phyloP scores from a whole-genome alignment of 2,888 invertebrate species.

The Anthophora plumipes region DNA sequence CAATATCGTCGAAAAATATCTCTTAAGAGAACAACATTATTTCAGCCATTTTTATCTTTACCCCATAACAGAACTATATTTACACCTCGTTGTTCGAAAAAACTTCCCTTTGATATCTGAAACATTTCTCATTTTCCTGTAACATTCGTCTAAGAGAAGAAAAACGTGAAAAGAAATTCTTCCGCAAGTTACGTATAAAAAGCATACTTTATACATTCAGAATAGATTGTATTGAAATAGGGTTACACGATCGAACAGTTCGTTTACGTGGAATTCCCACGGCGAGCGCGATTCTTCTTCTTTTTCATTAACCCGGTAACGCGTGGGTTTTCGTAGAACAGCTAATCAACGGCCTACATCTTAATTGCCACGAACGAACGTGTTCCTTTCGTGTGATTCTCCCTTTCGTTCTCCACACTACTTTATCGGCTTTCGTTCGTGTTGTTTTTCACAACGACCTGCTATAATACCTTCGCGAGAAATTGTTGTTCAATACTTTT shows the following conservation, averaged over 20 bases:
- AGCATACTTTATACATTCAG: no score
- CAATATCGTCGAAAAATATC: no score
- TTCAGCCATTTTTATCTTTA: no score
- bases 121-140: no score
- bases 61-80: no score
- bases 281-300: slow-evolving; percentile 9
- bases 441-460: slow-evolving; percentile 17
- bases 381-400: slow-evolving; percentile 27
- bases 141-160: no score
- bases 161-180: no score
- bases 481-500: slow-evolving; percentile 29
- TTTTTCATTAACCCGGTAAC: slow-evolving; percentile 37
- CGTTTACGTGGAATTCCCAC: slow-evolving; percentile 26
- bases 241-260: not conserved
- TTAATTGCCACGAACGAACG: slow-evolving; percentile 41
- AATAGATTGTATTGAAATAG: not conserved
- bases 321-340: slow-evolving; percentile 43
- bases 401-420: slow-evolving; percentile 4
- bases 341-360: slow-evolving; percentile 62
- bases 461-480: not conserved
- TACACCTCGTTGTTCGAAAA: no score
- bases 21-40: no score
- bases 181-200: no score
- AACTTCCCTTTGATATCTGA: no score
- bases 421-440: slow-evolving; percentile 22